Evolutionary conservation across 2,888 invertebrate species (phyloP), one percentile per base, ranked within the genome.

Genomic region (Agrochola lychnidis): DNA sequence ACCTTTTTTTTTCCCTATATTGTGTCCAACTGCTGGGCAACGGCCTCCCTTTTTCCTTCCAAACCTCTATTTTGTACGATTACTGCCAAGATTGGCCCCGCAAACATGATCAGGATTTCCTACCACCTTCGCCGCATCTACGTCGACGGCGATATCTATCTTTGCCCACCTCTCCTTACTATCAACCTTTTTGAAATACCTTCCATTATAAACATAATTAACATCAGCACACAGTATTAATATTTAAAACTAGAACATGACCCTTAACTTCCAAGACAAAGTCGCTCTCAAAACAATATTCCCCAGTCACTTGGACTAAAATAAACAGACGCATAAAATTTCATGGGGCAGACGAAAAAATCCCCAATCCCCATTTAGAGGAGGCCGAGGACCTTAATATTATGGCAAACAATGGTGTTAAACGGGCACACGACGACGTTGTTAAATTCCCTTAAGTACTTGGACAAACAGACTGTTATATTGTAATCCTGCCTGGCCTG

Each of bases 311-410:
- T 81, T 59, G 73, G 75, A 70, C 62, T 71, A 69, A 81, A 75
- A 81, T 73, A 85, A 85, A 85, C 82, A 85, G 66, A 63, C 40
- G 78, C 61, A 79, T 87, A 85, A 84, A 85, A 85, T 87, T 84
- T 85, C 76, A 84, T 87, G 76, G 82, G 66, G 59, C 67, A 61
- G 70, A 77, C 72, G 73, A 82, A 84, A 87, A 78, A 87, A 84
- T 68, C 63, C 85, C 59, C 85, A 78, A 70, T 79, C 74, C 78
- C 73, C 70, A 73, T 78, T 85, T 71, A 62, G 53, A 74, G 56
- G 76, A 84, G 82, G 66, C 74, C 86, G 86, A 67, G 68, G 73
- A 84, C 86, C 84, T 84, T 84, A 86, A 86, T 86, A 86, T 80
- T 72, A 84, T 78, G 64, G 79, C 73, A 79, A 76, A 86, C 86